These are phyloP conservation scores for Ips typographus DNA, from an alignment of 1,140 invertebrate species.

Conservation along the genomic window DNA sequence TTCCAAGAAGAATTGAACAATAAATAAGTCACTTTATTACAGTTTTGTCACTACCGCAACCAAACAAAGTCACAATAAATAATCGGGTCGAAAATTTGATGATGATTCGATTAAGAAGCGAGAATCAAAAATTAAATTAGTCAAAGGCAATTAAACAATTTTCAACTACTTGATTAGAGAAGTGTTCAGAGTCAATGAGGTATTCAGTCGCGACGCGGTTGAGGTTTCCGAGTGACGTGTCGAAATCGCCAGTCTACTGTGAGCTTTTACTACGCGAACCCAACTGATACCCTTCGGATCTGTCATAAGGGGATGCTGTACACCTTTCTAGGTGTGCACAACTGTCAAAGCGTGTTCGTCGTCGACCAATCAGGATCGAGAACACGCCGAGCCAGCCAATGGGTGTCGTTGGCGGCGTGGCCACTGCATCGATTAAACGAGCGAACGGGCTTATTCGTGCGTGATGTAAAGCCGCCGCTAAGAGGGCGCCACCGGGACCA, in stretches of 20 bases:
- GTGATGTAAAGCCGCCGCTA: slow-evolving; percentile 46
- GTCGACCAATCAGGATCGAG: slow-evolving; percentile 38
- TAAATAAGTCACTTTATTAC: slow-evolving; percentile 11
- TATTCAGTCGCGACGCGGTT: slow-evolving; percentile 27
- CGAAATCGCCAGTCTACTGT: slow-evolving; percentile 29
- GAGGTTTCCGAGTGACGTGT: slow-evolving; percentile 18
- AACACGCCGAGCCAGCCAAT: slow-evolving; percentile 38
- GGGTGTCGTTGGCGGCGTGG: slow-evolving; percentile 33
- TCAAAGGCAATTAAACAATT: slow-evolving; percentile 47
- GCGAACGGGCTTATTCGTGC: slow-evolving; percentile 48
- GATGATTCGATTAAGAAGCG: slow-evolving; percentile 17
- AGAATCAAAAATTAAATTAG: slow-evolving; percentile 41
- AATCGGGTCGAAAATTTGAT: slow-evolving; percentile 17
- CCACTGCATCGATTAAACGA: slow-evolving; percentile 43
- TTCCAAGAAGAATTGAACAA: slow-evolving; percentile 10
- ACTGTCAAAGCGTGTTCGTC: slow-evolving; percentile 38
- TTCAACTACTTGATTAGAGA: slow-evolving; percentile 42
- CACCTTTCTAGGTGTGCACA: slow-evolving; percentile 48
- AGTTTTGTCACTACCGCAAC: slow-evolving; percentile 4
- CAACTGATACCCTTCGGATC: slow-evolving; percentile 35
- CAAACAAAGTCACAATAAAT: slow-evolving; percentile 19
- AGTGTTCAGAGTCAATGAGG: slow-evolving; percentile 41
- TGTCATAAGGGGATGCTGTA: slow-evolving; percentile 40
- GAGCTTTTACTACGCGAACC: slow-evolving; percentile 16
- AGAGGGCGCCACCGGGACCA: slow-evolving; percentile 47